Percentiles rank a stretch among this genome's conserved stretches.
These are phyloP conservation scores for Cheirogaleus medius DNA, from an alignment of 2,113 vertebrate genomes.

Conservation along the genomic window DNA sequence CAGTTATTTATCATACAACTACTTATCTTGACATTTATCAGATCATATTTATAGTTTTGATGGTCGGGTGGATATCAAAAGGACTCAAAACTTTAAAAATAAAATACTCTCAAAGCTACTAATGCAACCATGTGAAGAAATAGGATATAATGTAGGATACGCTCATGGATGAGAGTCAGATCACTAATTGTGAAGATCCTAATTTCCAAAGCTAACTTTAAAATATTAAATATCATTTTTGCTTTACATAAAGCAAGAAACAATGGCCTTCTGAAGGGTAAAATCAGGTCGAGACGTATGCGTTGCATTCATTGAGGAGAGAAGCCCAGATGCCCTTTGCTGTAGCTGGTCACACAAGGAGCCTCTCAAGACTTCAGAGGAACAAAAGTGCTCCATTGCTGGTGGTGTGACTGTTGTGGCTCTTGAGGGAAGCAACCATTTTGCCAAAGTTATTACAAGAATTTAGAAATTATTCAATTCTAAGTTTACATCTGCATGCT, in stretches of 20 bases:
- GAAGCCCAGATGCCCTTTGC: accelerated
- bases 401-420: accelerated
- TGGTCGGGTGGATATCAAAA: conserved; percentile 38
- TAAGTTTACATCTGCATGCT: neutral
- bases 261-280: neutral
- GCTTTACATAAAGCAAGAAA: neutral
- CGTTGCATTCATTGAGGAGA: accelerated
- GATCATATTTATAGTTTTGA: neutral
- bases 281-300: neutral
- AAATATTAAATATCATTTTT: neutral
- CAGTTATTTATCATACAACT: neutral
- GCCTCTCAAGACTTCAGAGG: neutral
- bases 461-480: neutral
- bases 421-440: neutral
- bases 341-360: neutral
- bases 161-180: neutral
- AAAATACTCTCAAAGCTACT: conserved; percentile 43
- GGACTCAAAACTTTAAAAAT: conserved; percentile 58
- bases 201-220: conserved; percentile 15
- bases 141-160: neutral
- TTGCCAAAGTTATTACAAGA: neutral
- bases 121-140: conserved; percentile 38
- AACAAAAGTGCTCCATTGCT: accelerated
- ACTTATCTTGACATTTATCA: neutral
- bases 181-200: neutral